These are phyloP conservation scores for Ptychochromis oligacanthus DNA, from an alignment of 2,113 vertebrate species.

Conservation along the genomic window DNA sequence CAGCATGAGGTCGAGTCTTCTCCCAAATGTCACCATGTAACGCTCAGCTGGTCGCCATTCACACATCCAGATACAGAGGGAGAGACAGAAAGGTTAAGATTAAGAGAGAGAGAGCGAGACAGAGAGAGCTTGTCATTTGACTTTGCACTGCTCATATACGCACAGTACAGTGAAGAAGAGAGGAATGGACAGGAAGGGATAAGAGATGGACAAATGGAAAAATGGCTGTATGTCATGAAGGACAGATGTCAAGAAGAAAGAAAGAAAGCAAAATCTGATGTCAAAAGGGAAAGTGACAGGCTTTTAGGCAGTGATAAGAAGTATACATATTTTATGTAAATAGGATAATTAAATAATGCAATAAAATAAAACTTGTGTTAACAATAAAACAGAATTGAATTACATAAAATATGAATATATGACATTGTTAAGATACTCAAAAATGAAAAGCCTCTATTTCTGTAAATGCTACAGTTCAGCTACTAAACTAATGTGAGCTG, in stretches of 20 bases:
- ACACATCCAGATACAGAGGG: conserved; percentile 16
- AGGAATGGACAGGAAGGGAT: neutral
- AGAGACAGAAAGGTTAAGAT: conserved; percentile 9
- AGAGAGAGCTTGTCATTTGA: neutral
- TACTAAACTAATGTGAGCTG: neutral
- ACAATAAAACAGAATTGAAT: neutral
- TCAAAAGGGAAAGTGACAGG: too few relatives aligned
- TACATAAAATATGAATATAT: neutral
- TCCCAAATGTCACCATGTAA: conserved; percentile 62
- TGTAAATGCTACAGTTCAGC: neutral
- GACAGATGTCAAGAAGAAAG: neutral
- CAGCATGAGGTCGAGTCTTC: conserved; percentile 52
- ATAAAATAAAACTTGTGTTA: neutral
- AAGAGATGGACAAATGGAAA: neutral
- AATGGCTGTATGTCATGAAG: neutral
- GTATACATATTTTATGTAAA: neutral
- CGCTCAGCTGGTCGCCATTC: conserved; percentile 25
- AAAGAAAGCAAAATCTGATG: neutral
- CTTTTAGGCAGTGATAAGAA: neutral
- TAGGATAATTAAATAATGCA: neutral
- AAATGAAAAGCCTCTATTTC: neutral
- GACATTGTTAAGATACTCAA: neutral
- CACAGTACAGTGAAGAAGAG: neutral
- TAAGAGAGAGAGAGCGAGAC: neutral
- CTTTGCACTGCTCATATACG: neutral